Conservation (phyloP, 2,797 vertebrate species). For the Apodemus agrarius region DNA sequence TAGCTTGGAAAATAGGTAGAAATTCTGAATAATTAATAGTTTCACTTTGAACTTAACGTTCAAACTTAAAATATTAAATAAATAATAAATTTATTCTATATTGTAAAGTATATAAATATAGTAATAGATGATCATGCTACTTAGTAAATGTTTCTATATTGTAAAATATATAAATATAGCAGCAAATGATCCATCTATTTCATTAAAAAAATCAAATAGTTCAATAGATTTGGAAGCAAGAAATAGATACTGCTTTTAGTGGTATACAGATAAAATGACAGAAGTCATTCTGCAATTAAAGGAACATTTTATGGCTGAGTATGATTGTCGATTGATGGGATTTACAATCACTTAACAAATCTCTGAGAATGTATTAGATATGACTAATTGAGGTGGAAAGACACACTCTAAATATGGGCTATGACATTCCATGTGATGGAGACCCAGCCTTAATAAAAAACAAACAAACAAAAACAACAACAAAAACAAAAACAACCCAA, state of each 20-base stretch:
- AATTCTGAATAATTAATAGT: not conserved
- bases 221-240: not conserved
- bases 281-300: not conserved
- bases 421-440: not conserved
- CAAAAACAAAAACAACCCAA: too few relatives aligned
- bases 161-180: not conserved
- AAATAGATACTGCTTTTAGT: not conserved
- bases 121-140: not conserved
- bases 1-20: not conserved
- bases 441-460: not conserved
- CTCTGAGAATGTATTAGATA: not conserved
- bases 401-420: not conserved
- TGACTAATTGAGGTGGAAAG: not conserved
- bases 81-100: not conserved
- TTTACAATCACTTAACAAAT: not conserved
- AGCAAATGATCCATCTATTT: not conserved
- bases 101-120: not conserved
- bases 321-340: not conserved
- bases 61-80: not conserved
- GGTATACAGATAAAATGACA: not conserved
- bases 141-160: not conserved
- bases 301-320: not conserved
- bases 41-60: not conserved
- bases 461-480: too few relatives aligned
- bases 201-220: not conserved